These are phyloP conservation scores for Lagorchestes hirsutus DNA, from an alignment of 2,797 vertebrate species.

Conservation along the genomic window DNA sequence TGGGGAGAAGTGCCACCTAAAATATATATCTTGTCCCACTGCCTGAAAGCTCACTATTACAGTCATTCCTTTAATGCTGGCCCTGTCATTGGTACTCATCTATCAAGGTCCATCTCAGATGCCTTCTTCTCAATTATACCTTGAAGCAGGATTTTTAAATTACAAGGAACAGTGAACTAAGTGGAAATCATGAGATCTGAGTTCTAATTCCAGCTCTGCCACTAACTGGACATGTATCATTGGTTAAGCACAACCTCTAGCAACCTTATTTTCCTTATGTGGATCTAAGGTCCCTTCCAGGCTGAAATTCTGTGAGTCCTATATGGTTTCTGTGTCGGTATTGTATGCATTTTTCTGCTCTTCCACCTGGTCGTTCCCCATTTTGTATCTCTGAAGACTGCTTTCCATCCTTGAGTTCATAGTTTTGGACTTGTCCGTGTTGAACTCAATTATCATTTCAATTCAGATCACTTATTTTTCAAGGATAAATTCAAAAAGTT, in stretches of 20 bases:
- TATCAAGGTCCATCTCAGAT: not conserved
- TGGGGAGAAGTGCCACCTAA: not conserved
- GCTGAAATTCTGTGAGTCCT: not conserved
- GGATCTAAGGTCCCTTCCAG: constrained; percentile 13
- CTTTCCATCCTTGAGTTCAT: constrained; percentile 14
- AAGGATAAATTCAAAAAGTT: constrained; percentile 14
- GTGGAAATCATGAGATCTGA: not conserved
- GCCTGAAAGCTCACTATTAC: not conserved
- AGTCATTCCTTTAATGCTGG: not conserved
- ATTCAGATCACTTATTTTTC: constrained; percentile 42
- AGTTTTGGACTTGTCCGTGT: not conserved
- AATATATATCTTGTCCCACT: not conserved
- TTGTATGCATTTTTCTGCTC: not conserved
- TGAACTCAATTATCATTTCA: not conserved
- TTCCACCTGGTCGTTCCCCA: not conserved
- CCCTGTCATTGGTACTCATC: not conserved
- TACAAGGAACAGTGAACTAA: not conserved
- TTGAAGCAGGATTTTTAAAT: not conserved
- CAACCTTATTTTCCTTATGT: not conserved
- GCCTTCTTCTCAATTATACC: not conserved
- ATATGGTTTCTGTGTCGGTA: not conserved
- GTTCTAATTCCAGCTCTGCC: not conserved
- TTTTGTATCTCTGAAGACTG: not conserved
- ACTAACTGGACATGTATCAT: not conserved
- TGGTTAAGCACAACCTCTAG: not conserved